phyloP scores from a whole-genome alignment of 2,888 invertebrate genomes.

The Himalopsyche japonica region DNA sequence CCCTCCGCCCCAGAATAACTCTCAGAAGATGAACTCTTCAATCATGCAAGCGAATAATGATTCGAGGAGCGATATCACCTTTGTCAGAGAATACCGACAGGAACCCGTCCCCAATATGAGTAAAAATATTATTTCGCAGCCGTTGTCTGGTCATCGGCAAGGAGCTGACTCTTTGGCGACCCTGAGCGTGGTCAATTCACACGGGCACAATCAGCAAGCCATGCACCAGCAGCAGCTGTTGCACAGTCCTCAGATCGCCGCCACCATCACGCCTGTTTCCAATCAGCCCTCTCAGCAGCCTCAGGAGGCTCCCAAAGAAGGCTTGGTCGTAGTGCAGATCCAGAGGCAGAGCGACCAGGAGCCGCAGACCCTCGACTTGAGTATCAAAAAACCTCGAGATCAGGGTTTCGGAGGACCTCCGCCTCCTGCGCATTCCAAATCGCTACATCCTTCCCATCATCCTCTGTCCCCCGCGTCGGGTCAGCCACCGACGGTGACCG shows the following conservation, averaged over 20 bases:
- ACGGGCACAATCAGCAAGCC: slow-evolving; percentile 44
- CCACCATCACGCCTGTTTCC: slow-evolving; percentile 68
- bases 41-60: slow-evolving; percentile 46
- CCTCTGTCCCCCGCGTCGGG: slow-evolving; percentile 48
- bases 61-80: slow-evolving; percentile 48
- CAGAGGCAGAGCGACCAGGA: slow-evolving; percentile 62
- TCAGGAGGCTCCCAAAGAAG: slow-evolving; percentile 63
- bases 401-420: slow-evolving; percentile 46
- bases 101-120: slow-evolving; percentile 41
- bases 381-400: slow-evolving; percentile 72
- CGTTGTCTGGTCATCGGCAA: slow-evolving; percentile 42
- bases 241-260: slow-evolving; percentile 62
- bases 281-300: slow-evolving; percentile 46
- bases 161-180: slow-evolving; percentile 64
- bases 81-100: slow-evolving; percentile 52
- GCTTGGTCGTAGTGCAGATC: slow-evolving; percentile 64
- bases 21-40: slow-evolving; percentile 42
- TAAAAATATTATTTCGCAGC: slow-evolving; percentile 43
- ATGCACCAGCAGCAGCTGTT: slow-evolving; percentile 45
- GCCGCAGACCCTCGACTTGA: slow-evolving; percentile 73
- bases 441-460: slow-evolving; percentile 42
- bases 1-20: slow-evolving; percentile 48
- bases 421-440: slow-evolving; percentile 44
- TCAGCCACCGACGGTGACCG: slow-evolving; percentile 42
- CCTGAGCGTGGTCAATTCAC: slow-evolving; percentile 67